phyloP scores from a whole-genome alignment of 2,113 vertebrate species.

The Siphamia tubifer region DNA sequence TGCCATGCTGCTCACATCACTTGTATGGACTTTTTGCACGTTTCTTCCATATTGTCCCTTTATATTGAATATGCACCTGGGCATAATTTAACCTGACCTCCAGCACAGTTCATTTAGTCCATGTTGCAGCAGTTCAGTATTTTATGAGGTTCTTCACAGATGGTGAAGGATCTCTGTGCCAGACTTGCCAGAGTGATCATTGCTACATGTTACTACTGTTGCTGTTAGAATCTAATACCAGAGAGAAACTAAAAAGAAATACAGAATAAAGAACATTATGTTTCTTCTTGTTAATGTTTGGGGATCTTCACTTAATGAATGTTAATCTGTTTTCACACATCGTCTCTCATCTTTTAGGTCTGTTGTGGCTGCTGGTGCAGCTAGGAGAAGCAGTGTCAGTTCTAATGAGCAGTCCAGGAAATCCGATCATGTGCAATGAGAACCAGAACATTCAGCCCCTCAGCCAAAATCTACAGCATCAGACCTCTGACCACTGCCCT shows the following conservation, averaged over 20 bases:
- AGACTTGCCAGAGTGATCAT: neutral
- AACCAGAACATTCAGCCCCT: conserved; percentile 33
- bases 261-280: too few species aligned
- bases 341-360: conserved; percentile 71
- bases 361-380: conserved; percentile 88
- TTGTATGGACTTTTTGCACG: too few species aligned
- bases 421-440: conserved; percentile 55
- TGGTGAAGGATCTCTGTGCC: neutral
- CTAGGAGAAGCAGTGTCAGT: conserved; percentile 83
- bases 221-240: too few species aligned
- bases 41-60: too few species aligned
- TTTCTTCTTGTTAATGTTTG: neutral
- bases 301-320: neutral
- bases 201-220: neutral
- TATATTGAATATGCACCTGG: too few species aligned
- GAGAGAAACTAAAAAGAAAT: too few species aligned
- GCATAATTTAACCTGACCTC: neutral
- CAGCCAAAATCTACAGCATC: conserved; percentile 68
- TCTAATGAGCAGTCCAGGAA: conserved; percentile 84
- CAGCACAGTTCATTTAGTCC: neutral
- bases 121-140: neutral
- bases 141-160: neutral
- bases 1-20: too few species aligned
- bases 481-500: conserved; percentile 67
- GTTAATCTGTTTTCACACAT: neutral